Evolutionary conservation across 2,888 invertebrate species (phyloP), one percentile per base, ranked within the genome.

Genomic region (Slavum lentiscoides): DNA sequence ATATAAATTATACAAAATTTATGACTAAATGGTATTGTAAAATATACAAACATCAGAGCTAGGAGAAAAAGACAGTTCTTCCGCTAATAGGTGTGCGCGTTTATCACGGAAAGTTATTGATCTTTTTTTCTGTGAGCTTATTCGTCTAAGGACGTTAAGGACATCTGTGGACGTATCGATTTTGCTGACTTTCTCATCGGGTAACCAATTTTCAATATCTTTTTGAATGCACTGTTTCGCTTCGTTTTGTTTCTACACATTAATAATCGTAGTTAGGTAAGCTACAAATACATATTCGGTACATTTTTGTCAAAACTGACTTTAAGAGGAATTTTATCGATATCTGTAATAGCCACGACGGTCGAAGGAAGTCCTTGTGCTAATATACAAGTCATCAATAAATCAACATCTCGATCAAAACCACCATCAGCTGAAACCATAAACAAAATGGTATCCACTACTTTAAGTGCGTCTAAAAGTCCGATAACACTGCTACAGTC

Each of bases 281-380:
- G 30, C 30, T n/a, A 68, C 75, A 81, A 30, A 9, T 70, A n/a
- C 61, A 4, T 61, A 13, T 68, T 66, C 43, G 58, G 39, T 61
- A 1, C 53, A 23, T 11, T 43, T 43, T 21, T 21, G 39, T 39
- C 9, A 1, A 49, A n/a, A 67, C 68, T 37, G 80, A 88, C 88
- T 85, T 94, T 94, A 0, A 91, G 90, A 83, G 91, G 89, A 15
- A 94, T 88, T 73, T 90, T 91, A 86, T 93, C 92, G 74, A 94
- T 88, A 85, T 94, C 92, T 87, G 91, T 92, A 7, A 93, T 87
- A 0, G 91, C 91, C 64, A 94, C 89, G 64, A 93, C 87, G 0
- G 93, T 92, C 0, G 95, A 92, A 0, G 97, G 95, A 74, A 93
- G 86, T 39, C 92, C 92, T 86, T 98, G 97, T 3, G 94, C 93